A percentile compares a stretch with the other conserved stretches of the same genome.
phyloP scores from a whole-genome alignment of 1,140 invertebrate genomes.

The Calycopis cecrops region DNA sequence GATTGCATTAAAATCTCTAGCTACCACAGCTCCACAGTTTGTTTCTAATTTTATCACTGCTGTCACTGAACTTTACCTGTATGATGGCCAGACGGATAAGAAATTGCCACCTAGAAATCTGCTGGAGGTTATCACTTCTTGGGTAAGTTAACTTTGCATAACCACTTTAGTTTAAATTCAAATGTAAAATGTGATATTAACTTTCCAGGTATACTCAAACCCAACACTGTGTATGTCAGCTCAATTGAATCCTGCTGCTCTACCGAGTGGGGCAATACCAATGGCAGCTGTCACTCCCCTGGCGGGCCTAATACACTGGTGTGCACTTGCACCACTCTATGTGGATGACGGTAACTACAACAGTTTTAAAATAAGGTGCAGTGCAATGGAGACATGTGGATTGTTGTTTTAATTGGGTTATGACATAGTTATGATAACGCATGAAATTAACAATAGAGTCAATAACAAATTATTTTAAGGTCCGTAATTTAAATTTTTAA shows the following conservation, averaged over 20 bases:
- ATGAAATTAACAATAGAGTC: too few relatives aligned
- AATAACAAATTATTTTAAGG: too few relatives aligned
- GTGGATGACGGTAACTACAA: slow-evolving; percentile 47
- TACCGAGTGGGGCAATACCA: slow-evolving; percentile 85
- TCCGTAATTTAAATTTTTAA: too few relatives aligned
- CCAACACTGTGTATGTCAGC: slow-evolving; percentile 82
- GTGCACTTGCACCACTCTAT: slow-evolving; percentile 79
- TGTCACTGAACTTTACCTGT: slow-evolving; percentile 84
- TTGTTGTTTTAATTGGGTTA: too few relatives aligned
- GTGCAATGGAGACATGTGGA: too few relatives aligned
- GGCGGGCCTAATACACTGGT: slow-evolving; percentile 84
- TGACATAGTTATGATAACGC: too few relatives aligned
- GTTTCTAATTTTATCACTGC: slow-evolving; percentile 88
- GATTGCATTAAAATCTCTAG: slow-evolving; percentile 79
- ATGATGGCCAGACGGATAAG: slow-evolving; percentile 54
- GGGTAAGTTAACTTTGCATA: slow-evolving; percentile 61
- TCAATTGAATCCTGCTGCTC: slow-evolving; percentile 79
- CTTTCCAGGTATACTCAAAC: slow-evolving; percentile 77
- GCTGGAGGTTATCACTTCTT: slow-evolving; percentile 79
- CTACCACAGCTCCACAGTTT: slow-evolving; percentile 84
- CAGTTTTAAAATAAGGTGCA: not conserved
- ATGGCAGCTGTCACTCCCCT: slow-evolving; percentile 89
- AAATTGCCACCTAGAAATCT: slow-evolving; percentile 77
- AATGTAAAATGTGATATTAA: not conserved
- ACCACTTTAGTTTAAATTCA: not conserved